Conservation (phyloP, 2,113 vertebrate genomes). For the Plecotus auritus region DNA sequence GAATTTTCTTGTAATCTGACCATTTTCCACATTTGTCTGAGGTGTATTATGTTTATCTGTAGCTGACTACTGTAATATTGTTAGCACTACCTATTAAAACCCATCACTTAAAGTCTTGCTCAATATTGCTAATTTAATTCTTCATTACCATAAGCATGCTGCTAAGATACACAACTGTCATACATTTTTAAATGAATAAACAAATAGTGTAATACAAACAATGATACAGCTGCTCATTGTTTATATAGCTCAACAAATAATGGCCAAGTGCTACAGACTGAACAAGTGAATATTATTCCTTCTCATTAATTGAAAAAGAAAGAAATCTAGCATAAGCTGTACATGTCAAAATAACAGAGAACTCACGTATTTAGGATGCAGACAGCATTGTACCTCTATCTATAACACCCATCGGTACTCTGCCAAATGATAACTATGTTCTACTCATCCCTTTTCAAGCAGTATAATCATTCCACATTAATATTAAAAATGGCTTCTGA, state of each 20-base stretch:
- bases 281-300: constrained; percentile 47
- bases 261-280: constrained; percentile 11
- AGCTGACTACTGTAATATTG: constrained; percentile 74
- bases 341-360: neutral
- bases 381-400: neutral
- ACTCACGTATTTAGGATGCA: neutral
- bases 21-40: constrained; percentile 47
- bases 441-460: neutral
- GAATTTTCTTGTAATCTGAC: constrained; percentile 35
- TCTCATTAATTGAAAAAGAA: neutral
- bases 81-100: constrained; percentile 76
- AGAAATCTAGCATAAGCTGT: neutral
- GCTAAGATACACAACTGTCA: neutral
- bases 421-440: neutral
- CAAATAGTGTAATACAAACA: constrained; percentile 56
- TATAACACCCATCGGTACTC: neutral
- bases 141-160: constrained; percentile 59
- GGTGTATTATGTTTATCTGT: constrained; percentile 75
- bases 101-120: constrained; percentile 69
- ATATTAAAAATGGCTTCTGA: neutral
- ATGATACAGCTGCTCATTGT: constrained; percentile 53
- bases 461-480: neutral
- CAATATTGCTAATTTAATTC: constrained; percentile 76
- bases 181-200: constrained; percentile 47
- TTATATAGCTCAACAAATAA: constrained; percentile 43